These are phyloP conservation scores for Tetheella fluctuosa DNA, from an alignment of 2,888 invertebrate species.

Conservation along the genomic window DNA sequence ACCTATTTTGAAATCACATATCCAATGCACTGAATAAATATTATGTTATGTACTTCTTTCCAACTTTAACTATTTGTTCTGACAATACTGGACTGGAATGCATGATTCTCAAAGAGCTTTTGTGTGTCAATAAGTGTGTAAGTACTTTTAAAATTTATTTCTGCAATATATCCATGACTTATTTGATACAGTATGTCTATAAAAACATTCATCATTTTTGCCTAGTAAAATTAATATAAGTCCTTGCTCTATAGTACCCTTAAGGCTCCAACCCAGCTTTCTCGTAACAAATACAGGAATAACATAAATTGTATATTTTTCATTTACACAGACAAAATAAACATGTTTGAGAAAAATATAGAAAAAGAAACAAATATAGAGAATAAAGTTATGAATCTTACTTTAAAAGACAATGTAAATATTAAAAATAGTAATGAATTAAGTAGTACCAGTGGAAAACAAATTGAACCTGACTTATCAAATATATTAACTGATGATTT, in stretches of 20 bases:
- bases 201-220: neutral
- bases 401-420: conserved; percentile 63
- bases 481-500: conserved; percentile 27
- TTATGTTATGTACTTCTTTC: conserved; percentile 14
- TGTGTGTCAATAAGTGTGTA: conserved; percentile 6
- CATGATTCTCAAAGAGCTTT: conserved; percentile 9
- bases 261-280: neutral
- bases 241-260: no score
- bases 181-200: neutral
- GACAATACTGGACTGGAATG: conserved; percentile 14
- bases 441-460: conserved; percentile 46
- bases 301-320: neutral
- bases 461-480: conserved; percentile 48
- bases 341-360: conserved; percentile 74
- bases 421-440: conserved; percentile 54
- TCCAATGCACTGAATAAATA: neutral
- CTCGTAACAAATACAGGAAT: neutral
- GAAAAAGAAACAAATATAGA: conserved; percentile 65
- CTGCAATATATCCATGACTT: neutral
- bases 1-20: neutral
- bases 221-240: neutral
- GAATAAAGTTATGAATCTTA: conserved; percentile 65
- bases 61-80: conserved; percentile 24
- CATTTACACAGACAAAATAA: conserved; percentile 76
- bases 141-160: neutral